These are phyloP conservation scores for Protomyctophum bolini DNA, from an alignment of 2,113 vertebrate genomes.

Conservation along the genomic window DNA sequence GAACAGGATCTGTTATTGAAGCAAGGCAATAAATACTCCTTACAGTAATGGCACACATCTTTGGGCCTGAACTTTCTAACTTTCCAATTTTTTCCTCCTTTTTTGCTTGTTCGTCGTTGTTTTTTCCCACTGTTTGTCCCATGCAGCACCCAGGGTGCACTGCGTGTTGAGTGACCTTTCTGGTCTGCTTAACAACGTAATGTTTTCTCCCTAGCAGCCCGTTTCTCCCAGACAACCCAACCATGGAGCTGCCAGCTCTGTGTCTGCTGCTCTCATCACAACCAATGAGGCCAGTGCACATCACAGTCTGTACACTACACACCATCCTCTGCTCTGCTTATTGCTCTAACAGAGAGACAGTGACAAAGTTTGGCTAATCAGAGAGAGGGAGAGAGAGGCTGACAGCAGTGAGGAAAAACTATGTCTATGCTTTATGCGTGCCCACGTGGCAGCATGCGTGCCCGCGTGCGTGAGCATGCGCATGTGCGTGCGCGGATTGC, in stretches of 20 bases:
- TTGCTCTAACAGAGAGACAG: slow-evolving; percentile 52
- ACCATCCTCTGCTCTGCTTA: slow-evolving; percentile 62
- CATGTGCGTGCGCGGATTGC: background rate
- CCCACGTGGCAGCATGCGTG: background rate
- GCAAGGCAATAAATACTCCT: too few relatives aligned
- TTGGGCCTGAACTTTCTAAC: background rate
- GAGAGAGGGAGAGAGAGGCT: slow-evolving; percentile 37
- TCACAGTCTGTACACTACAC: slow-evolving; percentile 38
- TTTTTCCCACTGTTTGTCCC: slow-evolving; percentile 36
- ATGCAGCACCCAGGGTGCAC: slow-evolving; percentile 21
- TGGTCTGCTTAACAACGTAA: slow-evolving; percentile 54
- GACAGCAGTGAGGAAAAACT: slow-evolving; percentile 32
- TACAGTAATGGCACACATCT: background rate
- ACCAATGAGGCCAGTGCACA: slow-evolving; percentile 33
- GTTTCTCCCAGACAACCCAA: slow-evolving; percentile 47
- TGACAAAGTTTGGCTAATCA: slow-evolving; percentile 62
- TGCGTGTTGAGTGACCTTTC: slow-evolving; percentile 54
- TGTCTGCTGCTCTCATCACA: slow-evolving; percentile 74
- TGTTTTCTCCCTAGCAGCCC: slow-evolving; percentile 52
- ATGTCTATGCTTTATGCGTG: background rate
- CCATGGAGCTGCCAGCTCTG: slow-evolving; percentile 56
- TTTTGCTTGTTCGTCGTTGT: background rate
- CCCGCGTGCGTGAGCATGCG: background rate
- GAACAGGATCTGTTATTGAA: too few relatives aligned
- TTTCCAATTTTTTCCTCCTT: slow-evolving; percentile 2